Evolutionary conservation across 1,140 invertebrate genomes (phyloP), one percentile per base, ranked within the genome.

Genomic region (Ceratoteleas bidentatus): DNA sequence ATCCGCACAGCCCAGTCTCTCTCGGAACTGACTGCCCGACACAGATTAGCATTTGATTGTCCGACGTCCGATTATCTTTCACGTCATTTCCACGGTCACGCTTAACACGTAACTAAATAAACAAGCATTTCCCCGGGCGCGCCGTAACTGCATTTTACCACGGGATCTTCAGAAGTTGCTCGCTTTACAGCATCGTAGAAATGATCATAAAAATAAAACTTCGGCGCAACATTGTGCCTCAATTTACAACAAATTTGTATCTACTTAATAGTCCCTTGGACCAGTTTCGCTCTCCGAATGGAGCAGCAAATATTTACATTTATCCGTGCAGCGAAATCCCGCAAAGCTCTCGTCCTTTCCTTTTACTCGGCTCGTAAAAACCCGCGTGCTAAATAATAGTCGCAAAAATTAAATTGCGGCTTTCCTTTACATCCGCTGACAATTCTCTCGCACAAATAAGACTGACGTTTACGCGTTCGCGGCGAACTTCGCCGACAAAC

Each of bases 401-500:
- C 24, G 24, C 24, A 24, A 24, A 24, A 24, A 24, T 24, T 24
- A 24, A 24, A 24, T 4, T 4, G 24, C 24, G 24, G 24, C 24
- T 24, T 24, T 24, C 4, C 24, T 24, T 24, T 24, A 24, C 24
- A 1, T 24, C 24, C 4, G 24, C 24, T 4, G 24, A 24, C 24
- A 24, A 24, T 24, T 24, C 24, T 4, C 24, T 1, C 24, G 24
- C 24, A 24, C 4, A 24, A 24, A 24, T 24, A 24, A 24, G 24
- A 24, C 24, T n/a, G n/a, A 43, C n/a, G 8, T 58, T 49, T 70
- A 60, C 45, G 66, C 32, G 61, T 70, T 10, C 6, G 7, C 4
- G 9, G 43, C 49, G 60, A 75, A 78, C 60, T 75, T 73, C 53
- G 34, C 6, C 5, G 76, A 69, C 75, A 84, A 80, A 73, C 74